These are phyloP conservation scores for Paramormyrops hopkinsi DNA, from an alignment of 2,797 vertebrate genomes.

Conservation along the genomic window DNA sequence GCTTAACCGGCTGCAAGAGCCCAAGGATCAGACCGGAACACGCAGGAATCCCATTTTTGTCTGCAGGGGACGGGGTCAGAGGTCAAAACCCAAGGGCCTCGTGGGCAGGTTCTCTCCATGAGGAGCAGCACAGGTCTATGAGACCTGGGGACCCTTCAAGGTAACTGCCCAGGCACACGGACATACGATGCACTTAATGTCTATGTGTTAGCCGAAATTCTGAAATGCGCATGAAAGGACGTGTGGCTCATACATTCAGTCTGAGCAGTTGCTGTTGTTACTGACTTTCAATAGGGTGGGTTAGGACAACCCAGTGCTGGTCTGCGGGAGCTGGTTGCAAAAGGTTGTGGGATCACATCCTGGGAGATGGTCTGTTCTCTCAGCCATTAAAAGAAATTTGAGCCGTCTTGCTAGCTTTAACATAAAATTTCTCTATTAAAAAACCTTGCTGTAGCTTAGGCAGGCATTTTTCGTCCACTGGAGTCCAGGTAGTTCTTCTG, in stretches of 20 bases:
- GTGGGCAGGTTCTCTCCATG: constrained; percentile 39
- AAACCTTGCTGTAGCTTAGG: not conserved
- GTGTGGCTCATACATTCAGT: not conserved
- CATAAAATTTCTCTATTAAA: not conserved
- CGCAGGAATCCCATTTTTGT: constrained; percentile 12
- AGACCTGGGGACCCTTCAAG: constrained; percentile 46
- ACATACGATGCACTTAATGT: not conserved
- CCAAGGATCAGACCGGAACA: not conserved
- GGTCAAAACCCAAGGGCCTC: constrained; percentile 27
- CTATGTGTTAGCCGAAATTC: not conserved
- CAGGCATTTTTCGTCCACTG: not conserved
- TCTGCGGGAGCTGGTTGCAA: not conserved
- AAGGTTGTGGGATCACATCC: not conserved
- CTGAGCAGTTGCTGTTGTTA: not conserved
- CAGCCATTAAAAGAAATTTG: not conserved
- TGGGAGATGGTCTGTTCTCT: not conserved
- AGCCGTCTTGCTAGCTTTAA: not conserved
- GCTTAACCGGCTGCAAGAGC: not conserved
- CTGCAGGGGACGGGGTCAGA: constrained; percentile 15
- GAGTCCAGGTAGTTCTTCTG: not conserved
- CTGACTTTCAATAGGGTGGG: not conserved
- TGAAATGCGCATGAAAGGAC: not conserved
- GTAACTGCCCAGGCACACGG: constrained; percentile 25
- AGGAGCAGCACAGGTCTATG: constrained; percentile 39
- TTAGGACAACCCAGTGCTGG: not conserved